Evolutionary conservation across 2,888 invertebrate species (phyloP).

Genomic region (Lithosia quadra): DNA sequence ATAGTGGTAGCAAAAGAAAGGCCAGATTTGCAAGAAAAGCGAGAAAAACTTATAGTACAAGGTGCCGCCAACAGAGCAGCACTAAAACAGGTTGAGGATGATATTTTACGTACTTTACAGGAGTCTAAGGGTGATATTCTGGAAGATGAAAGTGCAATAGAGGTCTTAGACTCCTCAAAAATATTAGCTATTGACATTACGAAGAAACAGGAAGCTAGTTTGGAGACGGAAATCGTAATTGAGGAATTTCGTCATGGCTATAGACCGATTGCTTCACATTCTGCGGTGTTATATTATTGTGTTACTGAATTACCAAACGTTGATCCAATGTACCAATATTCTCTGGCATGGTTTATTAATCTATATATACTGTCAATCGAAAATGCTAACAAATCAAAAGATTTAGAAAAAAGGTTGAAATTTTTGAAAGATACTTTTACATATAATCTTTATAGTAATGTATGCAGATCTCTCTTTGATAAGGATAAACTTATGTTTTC

Average conservation of each 20-base stretch:
- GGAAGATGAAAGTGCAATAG: constrained; percentile 96
- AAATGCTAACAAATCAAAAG: constrained; percentile 90
- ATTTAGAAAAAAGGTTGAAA: constrained; percentile 89
- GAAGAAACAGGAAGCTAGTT: constrained; percentile 92
- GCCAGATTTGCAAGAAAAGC: constrained; percentile 93
- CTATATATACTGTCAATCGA: constrained; percentile 93
- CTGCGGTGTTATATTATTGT: constrained; percentile 93
- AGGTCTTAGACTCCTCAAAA: constrained; percentile 95
- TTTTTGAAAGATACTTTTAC: constrained; percentile 92
- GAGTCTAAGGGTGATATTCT: constrained; percentile 95
- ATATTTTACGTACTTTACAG: constrained; percentile 94
- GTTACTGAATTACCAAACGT: constrained; percentile 94
- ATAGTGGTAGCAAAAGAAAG: constrained; percentile 95
- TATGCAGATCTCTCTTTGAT: constrained; percentile 94
- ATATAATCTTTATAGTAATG: constrained; percentile 92
- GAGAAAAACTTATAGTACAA: constrained; percentile 92
- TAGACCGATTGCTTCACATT: constrained; percentile 92
- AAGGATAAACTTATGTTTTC: constrained; percentile 95
- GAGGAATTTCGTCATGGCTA: constrained; percentile 92
- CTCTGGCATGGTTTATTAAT: constrained; percentile 94
- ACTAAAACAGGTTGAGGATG: constrained; percentile 95
- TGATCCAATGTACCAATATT: constrained; percentile 96
- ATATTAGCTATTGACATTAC: constrained; percentile 92
- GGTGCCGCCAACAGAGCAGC: constrained; percentile 93
- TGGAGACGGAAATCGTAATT: constrained; percentile 92